Base-by-base conservation (phyloP, 2,797 vertebrate genomes). In the Cephalopachus bancanus region DNA sequence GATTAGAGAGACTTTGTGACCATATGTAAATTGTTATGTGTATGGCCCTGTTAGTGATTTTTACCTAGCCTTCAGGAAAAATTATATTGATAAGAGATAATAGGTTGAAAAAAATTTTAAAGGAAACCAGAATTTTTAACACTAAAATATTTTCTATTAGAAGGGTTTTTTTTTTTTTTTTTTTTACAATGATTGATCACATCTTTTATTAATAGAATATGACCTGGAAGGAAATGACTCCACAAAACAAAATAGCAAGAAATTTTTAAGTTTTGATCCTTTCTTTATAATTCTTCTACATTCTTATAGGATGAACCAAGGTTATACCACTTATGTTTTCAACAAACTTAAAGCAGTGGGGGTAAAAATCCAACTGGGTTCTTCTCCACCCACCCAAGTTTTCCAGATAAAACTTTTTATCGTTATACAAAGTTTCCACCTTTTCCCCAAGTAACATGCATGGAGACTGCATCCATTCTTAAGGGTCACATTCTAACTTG, bases 201-300 rank as follows among this genome's bases (percentile, higher is more conserved):
- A 95, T 94, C 26, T 93, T 94, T 96, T 76, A 89, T 75, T 72
- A 96, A 59, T 75, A 91, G 62, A 91, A 28, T 90, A 14, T 93
- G 64, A 26, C 19, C 53, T 90, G 1, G 1, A 92, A 62, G 49
- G 53, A 97, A 96, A 79, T 83, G 49, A 93, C 24, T 79, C 14
- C 60, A 91, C 57, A 87, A 84, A 96, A 89, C 33, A 94, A 94
- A 96, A 79, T 79, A 93, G n/a, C 62, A 96, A 88, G 81, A 72
- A 94, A 83, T 16, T 91, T 89, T 20, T 78, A 17, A 44, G 76
- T 86, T 93, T 95, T 93, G 17, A 20, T 75, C 9, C 24, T 64
- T 89, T 80, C 51, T 83, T 69, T 88, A 37, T 88, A 78, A 83
- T 89, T 94, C 74, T 89, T 96, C 30, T 74, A 11, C 37, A 55